Conservation (phyloP, 1,140 invertebrate species). For the Pantala flavescens region DNA sequence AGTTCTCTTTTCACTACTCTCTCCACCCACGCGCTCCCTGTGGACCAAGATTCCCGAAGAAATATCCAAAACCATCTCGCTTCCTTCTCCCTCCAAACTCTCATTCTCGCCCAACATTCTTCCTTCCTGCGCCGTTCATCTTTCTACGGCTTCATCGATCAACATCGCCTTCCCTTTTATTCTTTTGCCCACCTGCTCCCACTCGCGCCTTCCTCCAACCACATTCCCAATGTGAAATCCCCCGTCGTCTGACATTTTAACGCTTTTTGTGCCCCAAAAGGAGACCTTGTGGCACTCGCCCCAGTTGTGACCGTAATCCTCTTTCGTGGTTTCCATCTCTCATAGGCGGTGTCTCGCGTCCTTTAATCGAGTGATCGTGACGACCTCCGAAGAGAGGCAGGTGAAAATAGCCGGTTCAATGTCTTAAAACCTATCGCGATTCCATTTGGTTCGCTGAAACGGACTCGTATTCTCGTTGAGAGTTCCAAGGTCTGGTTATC, state of each 20-base stretch:
- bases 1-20: background rate
- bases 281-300: background rate
- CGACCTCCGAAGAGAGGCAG: too few species aligned
- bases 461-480: too few species aligned
- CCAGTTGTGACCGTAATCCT: background rate
- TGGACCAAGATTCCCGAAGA: background rate
- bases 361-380: too few species aligned
- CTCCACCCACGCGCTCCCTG: background rate
- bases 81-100: background rate
- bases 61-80: conserved; percentile 5
- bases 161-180: background rate
- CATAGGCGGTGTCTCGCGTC: too few species aligned
- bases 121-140: background rate
- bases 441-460: too few species aligned
- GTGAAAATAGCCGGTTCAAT: too few species aligned
- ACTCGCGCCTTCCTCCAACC: background rate
- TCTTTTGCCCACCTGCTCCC: background rate
- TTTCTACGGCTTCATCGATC: conserved; percentile 5
- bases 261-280: background rate
- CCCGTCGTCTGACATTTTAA: background rate
- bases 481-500: too few species aligned
- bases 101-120: background rate
- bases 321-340: too few species aligned
- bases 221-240: background rate
- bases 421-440: too few species aligned